Conservation (phyloP, 2,888 invertebrate genomes). For the Patella depressa region DNA sequence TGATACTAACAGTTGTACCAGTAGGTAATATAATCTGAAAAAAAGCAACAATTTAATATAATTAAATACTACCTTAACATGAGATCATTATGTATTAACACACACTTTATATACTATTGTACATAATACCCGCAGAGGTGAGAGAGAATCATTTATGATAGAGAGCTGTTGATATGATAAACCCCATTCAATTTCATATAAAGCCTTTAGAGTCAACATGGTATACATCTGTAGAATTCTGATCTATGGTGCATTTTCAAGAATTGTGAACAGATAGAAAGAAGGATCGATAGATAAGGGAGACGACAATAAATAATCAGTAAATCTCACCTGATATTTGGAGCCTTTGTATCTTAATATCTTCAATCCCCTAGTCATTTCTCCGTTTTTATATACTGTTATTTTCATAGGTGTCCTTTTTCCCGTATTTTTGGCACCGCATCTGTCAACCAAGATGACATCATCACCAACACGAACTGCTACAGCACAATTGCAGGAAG, state of each 20-base stretch:
- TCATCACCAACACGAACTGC: conserved; percentile 42
- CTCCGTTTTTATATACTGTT: conserved; percentile 38
- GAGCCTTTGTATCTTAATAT: conserved; percentile 40
- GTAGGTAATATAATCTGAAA: conserved; percentile 52
- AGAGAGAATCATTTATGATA: no score
- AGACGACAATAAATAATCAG: neutral
- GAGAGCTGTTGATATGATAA: no score
- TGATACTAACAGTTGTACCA: conserved; percentile 44
- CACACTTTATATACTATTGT: no score
- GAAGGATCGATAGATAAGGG: neutral
- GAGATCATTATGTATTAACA: no score
- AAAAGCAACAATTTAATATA: conserved; percentile 13
- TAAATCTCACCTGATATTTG: conserved; percentile 40
- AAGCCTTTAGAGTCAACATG: no score
- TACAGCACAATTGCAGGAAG: conserved; percentile 46
- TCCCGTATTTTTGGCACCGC: conserved; percentile 28
- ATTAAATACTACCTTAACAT: neutral
- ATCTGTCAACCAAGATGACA: conserved; percentile 45
- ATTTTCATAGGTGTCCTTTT: conserved; percentile 31
- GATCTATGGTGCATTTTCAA: no score
- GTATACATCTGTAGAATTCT: no score
- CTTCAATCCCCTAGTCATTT: conserved; percentile 39
- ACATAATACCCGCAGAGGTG: no score
- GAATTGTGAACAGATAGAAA: no score
- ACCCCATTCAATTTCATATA: no score